Evolutionary conservation across 2,888 invertebrate species (phyloP).

Genomic region (Phragmatobia fuliginosa): DNA sequence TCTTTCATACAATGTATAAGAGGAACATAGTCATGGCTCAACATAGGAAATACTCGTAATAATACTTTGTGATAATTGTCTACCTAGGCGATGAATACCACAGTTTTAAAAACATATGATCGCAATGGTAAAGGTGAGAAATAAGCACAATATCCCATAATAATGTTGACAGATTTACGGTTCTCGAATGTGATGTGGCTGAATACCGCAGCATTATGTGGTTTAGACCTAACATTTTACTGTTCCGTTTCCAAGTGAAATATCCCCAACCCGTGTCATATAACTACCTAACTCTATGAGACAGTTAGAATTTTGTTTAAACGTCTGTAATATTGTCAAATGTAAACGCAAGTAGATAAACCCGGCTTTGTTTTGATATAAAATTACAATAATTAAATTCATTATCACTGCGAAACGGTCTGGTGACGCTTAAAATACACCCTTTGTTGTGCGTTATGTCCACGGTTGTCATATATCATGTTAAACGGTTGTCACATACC

Average conservation of each 20-base stretch:
- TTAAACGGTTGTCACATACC: too few species aligned
- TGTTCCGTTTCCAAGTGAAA: slow-evolving; percentile 3
- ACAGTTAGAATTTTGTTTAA: not conserved
- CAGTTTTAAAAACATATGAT: not conserved
- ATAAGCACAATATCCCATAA: not conserved
- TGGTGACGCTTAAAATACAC: slow-evolving; percentile 24
- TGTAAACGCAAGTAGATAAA: slow-evolving; percentile 17
- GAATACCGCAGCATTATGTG: slow-evolving; percentile 8
- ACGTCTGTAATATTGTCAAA: slow-evolving; percentile 16
- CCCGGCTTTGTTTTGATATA: slow-evolving; percentile 24
- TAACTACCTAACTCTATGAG: slow-evolving; percentile 7
- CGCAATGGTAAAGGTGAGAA: not conserved
- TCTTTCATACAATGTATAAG: not conserved
- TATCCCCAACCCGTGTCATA: not conserved
- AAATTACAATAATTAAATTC: slow-evolving; percentile 26
- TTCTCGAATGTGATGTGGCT: not conserved
- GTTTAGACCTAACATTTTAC: slow-evolving; percentile 1
- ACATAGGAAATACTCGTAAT: not conserved
- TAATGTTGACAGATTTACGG: not conserved
- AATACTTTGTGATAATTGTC: not conserved
- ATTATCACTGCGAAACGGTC: slow-evolving; percentile 41
- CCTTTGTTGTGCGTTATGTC: slow-evolving; percentile 23
- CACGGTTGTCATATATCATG: too few species aligned
- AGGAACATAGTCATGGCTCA: not conserved
- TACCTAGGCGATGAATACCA: not conserved